A percentile compares a stretch with the other conserved stretches of the same genome.
These are phyloP conservation scores for Acrocephalus arundinaceus DNA, from an alignment of 2,113 vertebrate genomes.

Conservation along the genomic window DNA sequence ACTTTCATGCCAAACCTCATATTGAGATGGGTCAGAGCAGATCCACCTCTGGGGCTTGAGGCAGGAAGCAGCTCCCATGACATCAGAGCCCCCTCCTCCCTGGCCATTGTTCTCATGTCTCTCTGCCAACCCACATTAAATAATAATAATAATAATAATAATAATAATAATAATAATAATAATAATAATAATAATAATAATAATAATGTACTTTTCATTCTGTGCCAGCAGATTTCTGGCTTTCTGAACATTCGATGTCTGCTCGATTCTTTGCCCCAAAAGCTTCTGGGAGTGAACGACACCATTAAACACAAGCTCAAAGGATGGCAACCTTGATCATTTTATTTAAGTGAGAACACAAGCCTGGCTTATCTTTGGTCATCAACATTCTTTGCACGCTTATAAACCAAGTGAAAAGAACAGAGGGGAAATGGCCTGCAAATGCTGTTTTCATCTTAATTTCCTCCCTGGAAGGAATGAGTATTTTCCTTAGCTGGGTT, in stretches of 20 bases:
- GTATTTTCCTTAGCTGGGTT: not conserved
- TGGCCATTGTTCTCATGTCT: not conserved
- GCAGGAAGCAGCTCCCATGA: not conserved
- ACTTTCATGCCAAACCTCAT: not conserved
- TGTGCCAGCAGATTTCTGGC: not conserved
- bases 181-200: conserved; percentile 13
- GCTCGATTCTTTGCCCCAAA: not conserved
- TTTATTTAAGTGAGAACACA: not conserved
- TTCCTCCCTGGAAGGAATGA: not conserved
- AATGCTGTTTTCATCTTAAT: not conserved
- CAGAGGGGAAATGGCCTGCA: not conserved
- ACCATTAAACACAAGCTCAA: not conserved
- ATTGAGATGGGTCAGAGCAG: not conserved
- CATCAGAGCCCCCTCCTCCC: not conserved
- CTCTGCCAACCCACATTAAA: not conserved
- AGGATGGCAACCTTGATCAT: not conserved
- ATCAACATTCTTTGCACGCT: not conserved
- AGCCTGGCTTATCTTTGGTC: not conserved
- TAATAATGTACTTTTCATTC: not conserved
- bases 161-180: conserved; percentile 1
- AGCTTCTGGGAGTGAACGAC: not conserved
- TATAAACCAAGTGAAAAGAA: not conserved
- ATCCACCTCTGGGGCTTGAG: not conserved
- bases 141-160: conserved; percentile 18
- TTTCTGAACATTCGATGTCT: not conserved